Conservation (phyloP, 2,888 invertebrate species). For the Caenorhabditis wallacei region DNA sequence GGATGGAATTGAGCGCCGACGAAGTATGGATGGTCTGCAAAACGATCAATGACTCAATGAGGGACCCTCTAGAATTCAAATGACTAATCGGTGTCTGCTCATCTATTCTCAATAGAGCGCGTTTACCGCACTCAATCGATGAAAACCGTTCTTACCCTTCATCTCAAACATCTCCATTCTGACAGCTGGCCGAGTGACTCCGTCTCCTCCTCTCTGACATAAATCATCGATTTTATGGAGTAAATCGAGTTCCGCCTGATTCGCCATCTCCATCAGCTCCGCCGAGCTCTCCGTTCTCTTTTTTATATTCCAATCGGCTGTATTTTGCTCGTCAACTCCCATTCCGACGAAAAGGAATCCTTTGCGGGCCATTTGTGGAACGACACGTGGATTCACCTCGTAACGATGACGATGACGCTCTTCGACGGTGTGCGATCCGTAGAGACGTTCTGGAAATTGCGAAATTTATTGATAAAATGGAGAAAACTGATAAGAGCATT, state of each 20-base stretch:
- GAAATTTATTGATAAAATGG: constrained; percentile 8
- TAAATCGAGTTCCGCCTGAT: constrained; percentile 65
- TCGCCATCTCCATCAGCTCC: constrained; percentile 74
- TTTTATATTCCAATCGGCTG: constrained; percentile 61
- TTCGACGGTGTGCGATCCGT: constrained; percentile 87
- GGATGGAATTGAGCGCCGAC: constrained; percentile 98
- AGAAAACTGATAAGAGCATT: constrained; percentile 15
- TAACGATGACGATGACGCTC: constrained; percentile 98
- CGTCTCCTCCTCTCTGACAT: constrained; percentile 79
- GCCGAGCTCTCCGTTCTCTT: constrained; percentile 75
- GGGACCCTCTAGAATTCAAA: too few species aligned
- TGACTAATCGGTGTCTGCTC: background rate
- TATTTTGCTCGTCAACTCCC: constrained; percentile 86
- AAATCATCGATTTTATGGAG: constrained; percentile 77
- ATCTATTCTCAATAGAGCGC: background rate
- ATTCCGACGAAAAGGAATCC: constrained; percentile 92
- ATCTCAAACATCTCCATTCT: constrained; percentile 97
- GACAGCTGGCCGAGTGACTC: constrained; percentile 83
- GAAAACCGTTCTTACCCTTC: constrained; percentile 85
- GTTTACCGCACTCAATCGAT: too few species aligned
- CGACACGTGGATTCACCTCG: constrained; percentile 93
- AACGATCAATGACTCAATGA: background rate
- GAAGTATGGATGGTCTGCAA: constrained; percentile 91
- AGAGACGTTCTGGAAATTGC: constrained; percentile 74
- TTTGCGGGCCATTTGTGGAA: constrained; percentile 89